Evolutionary conservation across 1,140 invertebrate species (phyloP), one percentile per base, ranked within the genome.

Genomic region (Tetraneura akinire): DNA sequence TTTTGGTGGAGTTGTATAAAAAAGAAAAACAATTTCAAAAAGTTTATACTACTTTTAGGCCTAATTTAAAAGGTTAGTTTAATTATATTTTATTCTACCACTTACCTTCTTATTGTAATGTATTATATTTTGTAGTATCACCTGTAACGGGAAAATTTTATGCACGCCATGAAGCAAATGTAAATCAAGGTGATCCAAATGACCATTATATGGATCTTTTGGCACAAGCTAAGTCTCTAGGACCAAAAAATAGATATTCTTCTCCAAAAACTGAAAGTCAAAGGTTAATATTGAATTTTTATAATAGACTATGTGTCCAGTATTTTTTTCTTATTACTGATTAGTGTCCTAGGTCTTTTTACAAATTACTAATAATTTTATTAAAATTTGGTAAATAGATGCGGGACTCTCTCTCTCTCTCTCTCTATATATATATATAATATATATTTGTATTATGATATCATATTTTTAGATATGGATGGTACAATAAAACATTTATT

Each of bases 211-310:
- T 78, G 26, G 3, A 45, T 45, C 55, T 78, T 23, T 78, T 78
- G 23, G 74, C 55, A 26, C 32, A 60, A 78, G 74, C 74, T 45
- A 78, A 78, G 62, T 60, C 53, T 45, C 21, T 78, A 26, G 55
- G 74, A 6, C 55, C 74, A 18, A 78, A 78, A 26, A 60, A 78
- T 13, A 78, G 62, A 78, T 78, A 62, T 62, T 3, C 26, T 29
- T 60, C 74, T n/a, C 74, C 74, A 13, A 60, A 78, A 78, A 78
- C 74, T 60, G 74, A 78, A 78, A 78, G 1, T 47, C 74, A 78
- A 78, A 78, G 55, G 74, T 78, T 26, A 78, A 32, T 29, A 51
- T 45, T 70, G 11, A 70, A 23, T 6, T 47, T n/a, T n/a, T 9
- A n/a, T 71, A 71, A 49, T 49, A 26, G 32, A 4, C 32, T 37